A percentile compares a stretch with the other conserved stretches of the same genome.
These are phyloP conservation scores for Gerris lacustris DNA, from an alignment of 2,888 invertebrate genomes.

Conservation along the genomic window DNA sequence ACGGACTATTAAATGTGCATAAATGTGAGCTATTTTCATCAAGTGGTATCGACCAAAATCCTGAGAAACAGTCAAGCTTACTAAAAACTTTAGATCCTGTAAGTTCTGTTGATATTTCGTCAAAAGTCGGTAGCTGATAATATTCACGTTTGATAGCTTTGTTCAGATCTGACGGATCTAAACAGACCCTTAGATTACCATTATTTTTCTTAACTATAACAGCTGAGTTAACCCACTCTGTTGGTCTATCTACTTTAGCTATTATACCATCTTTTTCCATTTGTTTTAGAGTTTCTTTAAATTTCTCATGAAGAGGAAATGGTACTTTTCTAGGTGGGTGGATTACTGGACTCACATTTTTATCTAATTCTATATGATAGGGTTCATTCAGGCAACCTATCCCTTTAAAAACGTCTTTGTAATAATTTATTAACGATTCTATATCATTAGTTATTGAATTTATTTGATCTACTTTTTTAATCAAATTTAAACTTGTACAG, in stretches of 20 bases:
- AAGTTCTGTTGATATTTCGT: conserved; percentile 13
- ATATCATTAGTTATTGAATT: conserved; percentile 5
- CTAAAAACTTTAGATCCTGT: neutral
- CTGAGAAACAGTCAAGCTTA: conserved; percentile 6
- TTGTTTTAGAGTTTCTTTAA: conserved; percentile 8
- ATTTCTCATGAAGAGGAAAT: conserved; percentile 7
- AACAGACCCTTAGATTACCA: conserved; percentile 6
- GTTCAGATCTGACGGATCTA: conserved; percentile 11
- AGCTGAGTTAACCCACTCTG: neutral
- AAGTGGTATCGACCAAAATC: conserved; percentile 19
- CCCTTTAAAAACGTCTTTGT: conserved; percentile 11
- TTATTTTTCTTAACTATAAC: conserved; percentile 15
- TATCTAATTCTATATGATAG: conserved; percentile 10
- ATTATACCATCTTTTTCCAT: conserved; percentile 9
- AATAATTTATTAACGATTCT: conserved; percentile 8
- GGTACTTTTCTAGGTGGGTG: conserved; percentile 10
- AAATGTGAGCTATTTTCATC: conserved; percentile 24
- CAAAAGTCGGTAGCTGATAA: conserved; percentile 6
- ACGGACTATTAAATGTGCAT: conserved; percentile 29
- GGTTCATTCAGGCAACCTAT: neutral
- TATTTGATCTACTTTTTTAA: conserved; percentile 8
- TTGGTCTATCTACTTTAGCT: neutral
- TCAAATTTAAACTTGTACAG: neutral
- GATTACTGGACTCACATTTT: neutral
- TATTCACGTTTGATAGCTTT: conserved; percentile 18